These are phyloP conservation scores for Xylocampa areola DNA, from an alignment of 2,888 invertebrate genomes.

Conservation along the genomic window DNA sequence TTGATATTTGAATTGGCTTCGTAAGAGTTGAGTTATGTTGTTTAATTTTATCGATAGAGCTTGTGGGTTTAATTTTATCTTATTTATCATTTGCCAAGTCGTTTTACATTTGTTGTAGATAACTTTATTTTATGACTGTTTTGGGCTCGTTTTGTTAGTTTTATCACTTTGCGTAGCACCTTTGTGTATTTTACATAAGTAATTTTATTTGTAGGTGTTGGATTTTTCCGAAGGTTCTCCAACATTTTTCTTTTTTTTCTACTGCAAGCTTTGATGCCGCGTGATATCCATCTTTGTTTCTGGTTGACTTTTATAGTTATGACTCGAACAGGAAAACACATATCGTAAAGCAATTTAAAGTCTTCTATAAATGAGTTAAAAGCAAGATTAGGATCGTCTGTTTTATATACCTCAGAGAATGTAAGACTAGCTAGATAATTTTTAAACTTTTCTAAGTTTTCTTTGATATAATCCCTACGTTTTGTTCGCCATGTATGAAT, in stretches of 20 bases:
- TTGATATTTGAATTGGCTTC: not conserved
- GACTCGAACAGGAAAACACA: not conserved
- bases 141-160: conserved; percentile 1
- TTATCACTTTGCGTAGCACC: not conserved
- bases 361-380: not conserved
- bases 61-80: conserved; percentile 2
- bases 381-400: not conserved
- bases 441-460: too few species aligned
- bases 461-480: too few species aligned
- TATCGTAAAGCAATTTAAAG: not conserved
- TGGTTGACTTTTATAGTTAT: not conserved
- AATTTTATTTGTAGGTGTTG: not conserved
- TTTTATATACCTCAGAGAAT: conserved; percentile 1
- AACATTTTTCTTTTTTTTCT: not conserved
- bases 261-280: not conserved
- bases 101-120: conserved; percentile 8
- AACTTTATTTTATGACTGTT: not conserved
- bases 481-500: too few species aligned
- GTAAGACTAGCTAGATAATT: too few species aligned
- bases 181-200: not conserved
- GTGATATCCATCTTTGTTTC: not conserved
- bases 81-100: conserved; percentile 9
- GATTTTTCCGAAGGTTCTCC: not conserved
- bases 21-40: not conserved
- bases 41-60: conserved; percentile 2